These are phyloP conservation scores for Leucoraja erinaceus DNA, from an alignment of 2,113 vertebrate species.

Conservation along the genomic window DNA sequence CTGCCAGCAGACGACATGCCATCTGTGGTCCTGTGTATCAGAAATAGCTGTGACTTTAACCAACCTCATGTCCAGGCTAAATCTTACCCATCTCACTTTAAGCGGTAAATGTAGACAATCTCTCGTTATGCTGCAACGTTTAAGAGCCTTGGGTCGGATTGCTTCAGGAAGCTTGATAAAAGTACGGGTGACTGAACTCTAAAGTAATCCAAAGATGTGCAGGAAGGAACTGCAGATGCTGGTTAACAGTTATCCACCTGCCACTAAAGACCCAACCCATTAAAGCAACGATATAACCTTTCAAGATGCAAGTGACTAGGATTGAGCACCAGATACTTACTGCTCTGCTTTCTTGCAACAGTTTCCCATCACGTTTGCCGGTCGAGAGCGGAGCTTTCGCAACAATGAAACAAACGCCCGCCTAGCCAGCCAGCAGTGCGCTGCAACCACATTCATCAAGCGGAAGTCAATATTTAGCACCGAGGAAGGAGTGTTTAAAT, in stretches of 20 bases:
- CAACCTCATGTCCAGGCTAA: no score
- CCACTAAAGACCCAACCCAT: not conserved
- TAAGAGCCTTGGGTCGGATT: not conserved
- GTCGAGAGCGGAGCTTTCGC: not conserved
- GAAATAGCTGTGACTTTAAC: no score
- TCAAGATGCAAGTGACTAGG: not conserved
- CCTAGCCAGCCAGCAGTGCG: not conserved
- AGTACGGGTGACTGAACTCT: no score
- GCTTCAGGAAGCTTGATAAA: not conserved
- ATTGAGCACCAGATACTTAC: not conserved
- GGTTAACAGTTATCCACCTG: not conserved
- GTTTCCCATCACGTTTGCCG: not conserved
- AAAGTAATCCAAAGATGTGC: not conserved
- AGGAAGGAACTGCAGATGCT: no score
- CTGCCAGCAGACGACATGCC: no score
- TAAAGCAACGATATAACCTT: not conserved
- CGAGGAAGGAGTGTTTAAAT: not conserved
- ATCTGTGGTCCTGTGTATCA: no score
- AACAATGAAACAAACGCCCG: not conserved
- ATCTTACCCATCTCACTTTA: no score
- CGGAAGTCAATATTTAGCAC: not conserved
- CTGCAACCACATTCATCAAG: no score
- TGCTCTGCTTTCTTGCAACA: slow-evolving; percentile 6
- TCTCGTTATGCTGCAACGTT: not conserved
- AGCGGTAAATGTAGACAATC: no score